Conservation (phyloP, 2,797 vertebrate genomes). For the Pangasius krempfi region DNA sequence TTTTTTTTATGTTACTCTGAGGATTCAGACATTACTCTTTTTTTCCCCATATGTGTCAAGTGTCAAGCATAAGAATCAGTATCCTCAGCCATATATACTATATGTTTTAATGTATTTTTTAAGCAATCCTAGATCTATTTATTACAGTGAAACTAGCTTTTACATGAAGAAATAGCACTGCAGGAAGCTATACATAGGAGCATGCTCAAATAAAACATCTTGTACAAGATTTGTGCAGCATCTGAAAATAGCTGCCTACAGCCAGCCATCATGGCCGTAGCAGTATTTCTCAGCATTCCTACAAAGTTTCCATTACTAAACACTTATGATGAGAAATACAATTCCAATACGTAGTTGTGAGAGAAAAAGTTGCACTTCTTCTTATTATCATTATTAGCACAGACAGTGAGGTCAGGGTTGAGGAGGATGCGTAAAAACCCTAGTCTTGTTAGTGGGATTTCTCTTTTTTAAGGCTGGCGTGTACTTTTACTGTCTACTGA, state of each 20-base stretch:
- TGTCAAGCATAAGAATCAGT: not conserved
- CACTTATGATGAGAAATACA: not conserved
- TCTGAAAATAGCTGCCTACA: not conserved
- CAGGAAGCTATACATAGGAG: not conserved
- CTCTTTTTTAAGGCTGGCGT: not conserved
- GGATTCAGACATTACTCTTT: not conserved
- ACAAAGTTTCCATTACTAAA: not conserved
- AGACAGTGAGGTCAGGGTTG: constrained; percentile 1
- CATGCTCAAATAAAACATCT: not conserved
- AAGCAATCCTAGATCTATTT: not conserved
- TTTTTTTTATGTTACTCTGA: not conserved
- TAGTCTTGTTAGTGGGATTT: not conserved
- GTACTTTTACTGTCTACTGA: not conserved
- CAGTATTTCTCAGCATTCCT: not conserved
- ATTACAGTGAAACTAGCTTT: not conserved
- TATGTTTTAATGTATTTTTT: not conserved
- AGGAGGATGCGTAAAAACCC: not conserved
- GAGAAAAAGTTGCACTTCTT: not conserved
- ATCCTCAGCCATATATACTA: not conserved
- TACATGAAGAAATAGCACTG: not conserved
- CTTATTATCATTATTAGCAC: constrained; percentile 5
- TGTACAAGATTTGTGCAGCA: not conserved
- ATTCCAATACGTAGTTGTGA: not conserved
- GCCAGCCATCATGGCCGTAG: not conserved
- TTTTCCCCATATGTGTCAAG: not conserved